Percentiles rank a stretch among this genome's conserved stretches.
phyloP scores from a whole-genome alignment of 2,113 vertebrate genomes.

The Collichthys lucidus region DNA sequence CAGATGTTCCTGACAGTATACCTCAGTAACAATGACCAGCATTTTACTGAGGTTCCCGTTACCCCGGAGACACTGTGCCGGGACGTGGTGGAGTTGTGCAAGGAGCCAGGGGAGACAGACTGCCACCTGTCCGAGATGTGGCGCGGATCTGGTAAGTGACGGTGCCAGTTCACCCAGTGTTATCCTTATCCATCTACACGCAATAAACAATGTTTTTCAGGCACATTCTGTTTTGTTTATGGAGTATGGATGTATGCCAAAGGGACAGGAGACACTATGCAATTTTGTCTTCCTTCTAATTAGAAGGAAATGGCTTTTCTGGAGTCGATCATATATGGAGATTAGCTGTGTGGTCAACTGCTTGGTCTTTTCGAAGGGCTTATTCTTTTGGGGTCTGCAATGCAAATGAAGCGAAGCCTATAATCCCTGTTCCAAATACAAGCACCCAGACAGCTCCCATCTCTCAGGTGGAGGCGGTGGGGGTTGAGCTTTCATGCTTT shows the following conservation, averaged over 20 bases:
- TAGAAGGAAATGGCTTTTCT: slow-evolving; percentile 50
- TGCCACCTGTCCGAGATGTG: slow-evolving; percentile 96
- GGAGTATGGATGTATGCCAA: slow-evolving; percentile 12
- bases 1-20: slow-evolving; percentile 99
- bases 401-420: slow-evolving; percentile 59
- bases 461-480: slow-evolving; percentile 23
- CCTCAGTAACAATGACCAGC: slow-evolving; percentile 98
- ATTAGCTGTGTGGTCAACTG: slow-evolving; percentile 51
- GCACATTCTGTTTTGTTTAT: slow-evolving; percentile 15
- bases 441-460: slow-evolving; percentile 40
- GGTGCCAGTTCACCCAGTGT: not conserved
- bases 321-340: slow-evolving; percentile 39
- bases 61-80: slow-evolving; percentile 94
- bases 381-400: slow-evolving; percentile 53
- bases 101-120: slow-evolving; percentile 92
- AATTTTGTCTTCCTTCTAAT: slow-evolving; percentile 39
- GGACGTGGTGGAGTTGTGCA: slow-evolving; percentile 97
- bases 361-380: slow-evolving; percentile 45
- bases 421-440: slow-evolving; percentile 63
- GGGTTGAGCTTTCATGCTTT: slow-evolving; percentile 31
- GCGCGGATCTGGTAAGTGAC: slow-evolving; percentile 91
- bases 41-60: slow-evolving; percentile 97
- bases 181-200: not conserved
- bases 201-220: not conserved
- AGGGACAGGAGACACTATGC: slow-evolving; percentile 1